These are phyloP conservation scores for Gopherus flavomarginatus DNA, from an alignment of 2,113 vertebrate genomes.

Conservation along the genomic window DNA sequence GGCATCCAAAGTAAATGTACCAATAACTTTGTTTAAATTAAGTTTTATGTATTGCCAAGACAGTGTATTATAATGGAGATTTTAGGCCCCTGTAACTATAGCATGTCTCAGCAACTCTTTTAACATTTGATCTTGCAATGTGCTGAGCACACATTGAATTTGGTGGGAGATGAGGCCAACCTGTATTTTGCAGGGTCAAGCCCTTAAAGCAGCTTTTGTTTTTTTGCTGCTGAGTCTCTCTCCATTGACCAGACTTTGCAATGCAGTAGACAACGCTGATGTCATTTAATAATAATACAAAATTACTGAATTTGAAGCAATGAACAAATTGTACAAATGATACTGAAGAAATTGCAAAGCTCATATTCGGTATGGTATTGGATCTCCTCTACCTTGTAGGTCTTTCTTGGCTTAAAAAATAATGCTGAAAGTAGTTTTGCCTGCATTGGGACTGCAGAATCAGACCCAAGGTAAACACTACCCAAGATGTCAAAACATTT, in stretches of 20 bases:
- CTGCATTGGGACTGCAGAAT: too few species aligned
- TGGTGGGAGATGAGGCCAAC: not conserved
- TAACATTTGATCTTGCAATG: not conserved
- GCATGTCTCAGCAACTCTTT: not conserved
- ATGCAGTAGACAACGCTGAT: not conserved
- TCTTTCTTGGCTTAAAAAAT: not conserved
- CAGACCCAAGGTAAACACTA: too few species aligned
- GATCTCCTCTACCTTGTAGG: not conserved
- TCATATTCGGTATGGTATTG: not conserved
- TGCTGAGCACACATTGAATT: not conserved
- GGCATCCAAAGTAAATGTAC: conserved; percentile 14
- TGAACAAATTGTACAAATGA: not conserved
- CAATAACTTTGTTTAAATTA: not conserved
- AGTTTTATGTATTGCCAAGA: not conserved
- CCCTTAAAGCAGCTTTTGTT: not conserved
- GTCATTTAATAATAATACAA: not conserved
- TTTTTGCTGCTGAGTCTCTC: not conserved
- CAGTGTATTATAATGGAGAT: not conserved
- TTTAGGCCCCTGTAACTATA: conserved; percentile 9
- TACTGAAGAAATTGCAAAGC: not conserved
- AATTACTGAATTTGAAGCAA: not conserved
- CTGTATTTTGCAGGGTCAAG: not conserved
- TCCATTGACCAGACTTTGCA: not conserved
- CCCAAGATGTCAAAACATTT: too few species aligned
- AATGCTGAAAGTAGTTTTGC: not conserved